Conservation (phyloP, 2,113 vertebrate species). For the Diglossa brunneiventris region DNA sequence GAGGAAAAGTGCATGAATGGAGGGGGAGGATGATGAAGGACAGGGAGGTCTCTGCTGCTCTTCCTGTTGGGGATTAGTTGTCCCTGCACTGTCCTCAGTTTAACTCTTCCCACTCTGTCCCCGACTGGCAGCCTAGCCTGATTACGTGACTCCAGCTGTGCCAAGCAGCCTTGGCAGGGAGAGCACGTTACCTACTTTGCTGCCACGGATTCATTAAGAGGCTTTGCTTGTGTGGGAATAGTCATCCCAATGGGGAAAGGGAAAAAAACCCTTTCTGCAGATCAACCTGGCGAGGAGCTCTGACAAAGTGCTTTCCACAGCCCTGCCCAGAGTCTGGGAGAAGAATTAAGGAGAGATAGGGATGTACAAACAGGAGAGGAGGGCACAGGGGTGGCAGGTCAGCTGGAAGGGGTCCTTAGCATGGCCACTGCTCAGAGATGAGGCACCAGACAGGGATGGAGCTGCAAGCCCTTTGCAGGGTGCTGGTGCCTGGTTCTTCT, state of each 20-base stretch:
- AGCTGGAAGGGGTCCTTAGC: background rate
- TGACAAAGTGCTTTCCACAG: slow-evolving; percentile 37
- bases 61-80: slow-evolving; percentile 38
- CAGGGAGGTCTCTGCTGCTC: slow-evolving; percentile 4
- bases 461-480: background rate
- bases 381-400: background rate
- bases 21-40: background rate
- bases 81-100: slow-evolving; percentile 43
- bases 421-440: background rate
- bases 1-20: background rate
- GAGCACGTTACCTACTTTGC: slow-evolving; percentile 56
- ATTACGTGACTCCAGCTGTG: slow-evolving; percentile 67
- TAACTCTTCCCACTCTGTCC: slow-evolving; percentile 45
- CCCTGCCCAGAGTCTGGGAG: background rate
- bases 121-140: slow-evolving; percentile 1
- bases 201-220: slow-evolving; percentile 71
- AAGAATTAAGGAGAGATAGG: background rate
- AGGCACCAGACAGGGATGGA: background rate
- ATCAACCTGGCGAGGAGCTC: slow-evolving; percentile 30
- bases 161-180: slow-evolving; percentile 66
- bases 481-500: background rate
- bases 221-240: slow-evolving; percentile 70
- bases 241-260: slow-evolving; percentile 38
- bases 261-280: background rate
- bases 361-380: background rate